Percentiles rank a stretch among this genome's conserved stretches.
Conservation (phyloP, 2,888 invertebrate genomes). For the Drosophila macrospina region DNA sequence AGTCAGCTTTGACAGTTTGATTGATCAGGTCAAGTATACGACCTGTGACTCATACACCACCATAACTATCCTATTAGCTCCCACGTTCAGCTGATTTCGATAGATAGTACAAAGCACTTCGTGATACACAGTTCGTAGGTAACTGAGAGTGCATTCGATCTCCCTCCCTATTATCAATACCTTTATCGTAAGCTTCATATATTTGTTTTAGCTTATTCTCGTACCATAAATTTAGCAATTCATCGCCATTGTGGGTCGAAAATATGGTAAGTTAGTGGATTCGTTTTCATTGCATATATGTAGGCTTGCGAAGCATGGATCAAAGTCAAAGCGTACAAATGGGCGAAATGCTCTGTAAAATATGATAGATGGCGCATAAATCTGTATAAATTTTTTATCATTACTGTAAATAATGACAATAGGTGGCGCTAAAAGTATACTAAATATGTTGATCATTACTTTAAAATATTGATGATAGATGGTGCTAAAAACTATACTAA, state of each 20-base stretch:
- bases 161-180: neutral
- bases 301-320: neutral
- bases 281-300: neutral
- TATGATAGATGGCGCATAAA: neutral
- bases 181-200: neutral
- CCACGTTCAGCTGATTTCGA: constrained; percentile 11
- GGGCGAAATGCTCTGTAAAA: neutral
- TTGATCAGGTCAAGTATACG: no score
- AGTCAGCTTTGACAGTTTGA: no score
- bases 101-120: neutral
- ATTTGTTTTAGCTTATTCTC: neutral
- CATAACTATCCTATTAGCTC: constrained; percentile 19
- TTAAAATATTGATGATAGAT: no score
- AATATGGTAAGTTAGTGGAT: neutral
- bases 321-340: neutral
- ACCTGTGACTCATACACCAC: neutral
- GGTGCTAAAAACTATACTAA: no score
- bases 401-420: no score
- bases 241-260: neutral
- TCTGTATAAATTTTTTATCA: no score
- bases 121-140: neutral
- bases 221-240: neutral
- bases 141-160: neutral
- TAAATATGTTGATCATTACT: no score
- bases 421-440: no score